Evolutionary conservation across 2,113 vertebrate genomes (phyloP).

Genomic region (Nyctibius bracteatus): DNA sequence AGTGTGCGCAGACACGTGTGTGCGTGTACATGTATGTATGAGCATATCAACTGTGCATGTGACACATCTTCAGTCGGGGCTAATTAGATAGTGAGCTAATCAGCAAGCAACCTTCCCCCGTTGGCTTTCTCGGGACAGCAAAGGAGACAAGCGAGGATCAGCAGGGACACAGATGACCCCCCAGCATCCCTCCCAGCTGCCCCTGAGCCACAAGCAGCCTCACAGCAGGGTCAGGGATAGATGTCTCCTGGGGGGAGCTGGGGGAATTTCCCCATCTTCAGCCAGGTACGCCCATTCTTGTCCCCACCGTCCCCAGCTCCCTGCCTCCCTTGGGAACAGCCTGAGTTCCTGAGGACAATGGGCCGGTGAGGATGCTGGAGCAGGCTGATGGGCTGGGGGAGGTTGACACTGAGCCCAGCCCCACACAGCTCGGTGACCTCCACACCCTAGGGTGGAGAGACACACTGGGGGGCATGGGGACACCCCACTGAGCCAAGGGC

Average conservation of each 20-base stretch:
- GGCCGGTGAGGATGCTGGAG: background rate
- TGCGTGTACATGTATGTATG: background rate
- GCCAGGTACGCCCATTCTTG: background rate
- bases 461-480: background rate
- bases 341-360: background rate
- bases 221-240: background rate
- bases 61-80: background rate
- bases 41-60: background rate
- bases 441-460: background rate
- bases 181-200: background rate
- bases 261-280: background rate
- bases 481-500: background rate
- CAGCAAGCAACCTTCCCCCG: background rate
- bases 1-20: background rate
- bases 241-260: background rate
- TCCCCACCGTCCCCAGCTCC: background rate
- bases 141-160: background rate
- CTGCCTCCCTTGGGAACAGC: background rate
- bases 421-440: background rate
- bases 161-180: background rate
- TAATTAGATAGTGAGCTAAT: background rate
- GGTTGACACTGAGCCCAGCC: accelerated
- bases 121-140: background rate
- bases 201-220: background rate
- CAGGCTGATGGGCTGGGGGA: background rate